phyloP scores from a whole-genome alignment of 1,140 invertebrate genomes.

The Eumaeus atala region DNA sequence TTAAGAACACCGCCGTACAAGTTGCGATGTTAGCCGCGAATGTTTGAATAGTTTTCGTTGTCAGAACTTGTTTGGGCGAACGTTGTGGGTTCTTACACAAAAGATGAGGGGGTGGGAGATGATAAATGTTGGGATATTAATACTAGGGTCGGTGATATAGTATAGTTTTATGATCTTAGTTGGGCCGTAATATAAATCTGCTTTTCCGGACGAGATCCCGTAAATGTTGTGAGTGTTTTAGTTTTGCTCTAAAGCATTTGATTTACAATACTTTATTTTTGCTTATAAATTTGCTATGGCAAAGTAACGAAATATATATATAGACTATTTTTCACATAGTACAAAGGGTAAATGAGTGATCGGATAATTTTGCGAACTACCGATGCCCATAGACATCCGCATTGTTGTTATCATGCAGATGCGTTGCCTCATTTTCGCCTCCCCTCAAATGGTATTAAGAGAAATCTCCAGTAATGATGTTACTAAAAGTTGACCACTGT shows the following conservation, averaged over 20 bases:
- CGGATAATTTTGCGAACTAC: too few relatives aligned
- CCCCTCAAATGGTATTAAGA: too few relatives aligned
- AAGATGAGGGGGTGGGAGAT: conserved; percentile 56
- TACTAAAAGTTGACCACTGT: too few relatives aligned
- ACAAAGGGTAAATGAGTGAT: too few relatives aligned
- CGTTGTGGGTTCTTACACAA: conserved; percentile 68
- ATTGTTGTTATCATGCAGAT: too few relatives aligned
- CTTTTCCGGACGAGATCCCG: conserved; percentile 50
- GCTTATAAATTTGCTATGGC: too few relatives aligned
- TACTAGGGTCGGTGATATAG: conserved; percentile 50
- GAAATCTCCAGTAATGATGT: too few relatives aligned
- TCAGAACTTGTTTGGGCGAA: conserved; percentile 61
- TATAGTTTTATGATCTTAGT: conserved; percentile 72
- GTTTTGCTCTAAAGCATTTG: conserved; percentile 17
- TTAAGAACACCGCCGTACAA: conserved; percentile 67
- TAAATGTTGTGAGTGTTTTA: conserved; percentile 24
- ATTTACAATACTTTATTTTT: neutral
- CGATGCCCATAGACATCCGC: too few relatives aligned
- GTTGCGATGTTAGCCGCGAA: conserved; percentile 61
- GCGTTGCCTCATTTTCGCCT: too few relatives aligned
- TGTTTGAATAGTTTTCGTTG: conserved; percentile 62
- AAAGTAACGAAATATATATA: too few relatives aligned
- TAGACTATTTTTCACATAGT: too few relatives aligned
- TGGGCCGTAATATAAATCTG: conserved; percentile 68
- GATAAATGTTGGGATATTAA: conserved; percentile 67